These are phyloP conservation scores for Hypocryptadius cinnamomeus DNA, from an alignment of 2,113 vertebrate species.

Conservation along the genomic window DNA sequence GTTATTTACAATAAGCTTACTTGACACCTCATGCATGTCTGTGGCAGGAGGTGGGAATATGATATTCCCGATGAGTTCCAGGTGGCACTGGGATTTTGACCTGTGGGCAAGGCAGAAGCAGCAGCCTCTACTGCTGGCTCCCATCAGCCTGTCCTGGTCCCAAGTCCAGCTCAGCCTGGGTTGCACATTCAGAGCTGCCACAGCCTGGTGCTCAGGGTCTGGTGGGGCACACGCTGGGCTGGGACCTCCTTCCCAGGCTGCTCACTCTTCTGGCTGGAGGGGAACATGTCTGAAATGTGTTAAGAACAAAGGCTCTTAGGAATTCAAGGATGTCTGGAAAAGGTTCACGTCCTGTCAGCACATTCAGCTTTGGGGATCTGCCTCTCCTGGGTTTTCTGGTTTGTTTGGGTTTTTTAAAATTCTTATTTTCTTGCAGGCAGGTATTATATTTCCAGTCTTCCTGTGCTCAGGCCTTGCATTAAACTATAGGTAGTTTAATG, in stretches of 20 bases:
- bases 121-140: neutral
- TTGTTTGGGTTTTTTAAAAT: neutral
- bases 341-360: neutral
- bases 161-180: neutral
- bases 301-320: neutral
- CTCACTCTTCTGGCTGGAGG: neutral
- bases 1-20: neutral
- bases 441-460: neutral
- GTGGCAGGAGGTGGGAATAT: neutral
- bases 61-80: neutral
- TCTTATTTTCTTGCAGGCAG: neutral
- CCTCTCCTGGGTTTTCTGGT: neutral
- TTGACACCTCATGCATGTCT: neutral
- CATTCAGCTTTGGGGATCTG: neutral
- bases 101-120: neutral
- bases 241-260: neutral
- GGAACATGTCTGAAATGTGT: neutral
- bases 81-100: neutral
- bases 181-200: neutral
- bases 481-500: neutral
- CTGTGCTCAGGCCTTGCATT: neutral
- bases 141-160: accelerated
- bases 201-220: neutral
- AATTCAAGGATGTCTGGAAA: slow-evolving; percentile 2
- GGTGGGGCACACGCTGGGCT: neutral